Evolutionary conservation across 1,140 invertebrate species (phyloP), one percentile per base, ranked within the genome.

Genomic region (Bactericera cockerelli): DNA sequence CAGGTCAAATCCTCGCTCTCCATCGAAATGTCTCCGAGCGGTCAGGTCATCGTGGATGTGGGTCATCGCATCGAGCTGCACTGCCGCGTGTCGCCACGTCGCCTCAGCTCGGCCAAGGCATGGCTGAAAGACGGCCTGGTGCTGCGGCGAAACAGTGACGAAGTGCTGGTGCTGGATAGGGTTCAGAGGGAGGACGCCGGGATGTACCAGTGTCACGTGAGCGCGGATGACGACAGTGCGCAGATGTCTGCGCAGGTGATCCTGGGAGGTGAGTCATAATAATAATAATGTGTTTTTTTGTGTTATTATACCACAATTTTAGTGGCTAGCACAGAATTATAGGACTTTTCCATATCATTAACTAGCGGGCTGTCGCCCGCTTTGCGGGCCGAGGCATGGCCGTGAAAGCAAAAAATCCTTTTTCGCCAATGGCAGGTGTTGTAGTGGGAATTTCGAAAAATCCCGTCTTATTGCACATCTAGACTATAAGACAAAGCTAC

Each of bases 141-240:
- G 11, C 22, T 66, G 1, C 55, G 63, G 16, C 31, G 21, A 10
- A 56, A 24, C 14, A 59, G 19, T 16, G n/a, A 59, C 16, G 21
- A 59, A 10, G 11, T 21, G 0, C 42, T 67, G n/a, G 54, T 60
- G 33, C 55, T 69, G 10, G 61, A 64, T 13, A 58, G 59, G 1
- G 65, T 69, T 0, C 64, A 65, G 26, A 59, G 71, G 69, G 67
- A 71, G 57, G 70, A 71, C 54, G 63, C 74, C 63, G 77, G 77
- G 11, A 78, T 79, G 75, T 79, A 78, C 64, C 77, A 79, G 62
- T 79, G 77, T 63, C 65, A 78, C 31, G 74, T 73, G 0, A 67
- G 56, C 69, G 70, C 72, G 11, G 65, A 71, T 19, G 71, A 75
- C 66, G 70, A 74, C 26, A 70, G 67, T 8, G 71, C 70, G 0